Evolutionary conservation across 2,888 invertebrate genomes (phyloP), one percentile per base, ranked within the genome.

Genomic region (Cetonia aurata): DNA sequence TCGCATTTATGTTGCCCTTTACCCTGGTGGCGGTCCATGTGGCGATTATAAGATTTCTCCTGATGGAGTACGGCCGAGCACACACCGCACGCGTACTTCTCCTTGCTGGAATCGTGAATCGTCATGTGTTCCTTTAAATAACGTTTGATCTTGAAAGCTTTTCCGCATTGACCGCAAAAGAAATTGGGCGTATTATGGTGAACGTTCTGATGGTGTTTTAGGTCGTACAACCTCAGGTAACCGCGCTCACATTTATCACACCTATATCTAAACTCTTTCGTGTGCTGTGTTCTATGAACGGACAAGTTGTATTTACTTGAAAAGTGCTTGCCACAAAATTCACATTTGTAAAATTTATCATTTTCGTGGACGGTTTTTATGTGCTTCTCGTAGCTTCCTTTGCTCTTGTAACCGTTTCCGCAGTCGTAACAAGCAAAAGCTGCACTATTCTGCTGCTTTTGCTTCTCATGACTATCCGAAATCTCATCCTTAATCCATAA

Each of bases 51-150:
- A 19, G 85, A 85, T 68, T 87, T 85, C 59, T 84, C 83, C 75
- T 86, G 86, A 72, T 86, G 82, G 71, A 87, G 87, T 41, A 84
- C 84, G 71, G 87, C 87, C 66, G 86, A 87, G 71, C 88, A 88
- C 50, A 85, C 83, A 72, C 86, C 85, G 73, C 88, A 88, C n/a
- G 85, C 85, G 71, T 87, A 83, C 66, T 87, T 87, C 57, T 86
- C 86, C 69, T 86, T 83, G 71, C 86, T 86, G 2, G 65, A 67
- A 50, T 37, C 37, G 37, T 74, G 74, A 3, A 50, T 66, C 13
- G 52, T 65, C 37, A 69, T 46, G 41, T 74, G 74, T 3, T 13
- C 48, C 9, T 15, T 31, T 12, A 73, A 19, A 19, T 52, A 62
- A 6, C 53, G 15, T 33, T 13, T 46, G 13, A 79, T 82, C 12